These are phyloP conservation scores for Thumatha senex DNA, from an alignment of 2,888 invertebrate species.

Conservation along the genomic window DNA sequence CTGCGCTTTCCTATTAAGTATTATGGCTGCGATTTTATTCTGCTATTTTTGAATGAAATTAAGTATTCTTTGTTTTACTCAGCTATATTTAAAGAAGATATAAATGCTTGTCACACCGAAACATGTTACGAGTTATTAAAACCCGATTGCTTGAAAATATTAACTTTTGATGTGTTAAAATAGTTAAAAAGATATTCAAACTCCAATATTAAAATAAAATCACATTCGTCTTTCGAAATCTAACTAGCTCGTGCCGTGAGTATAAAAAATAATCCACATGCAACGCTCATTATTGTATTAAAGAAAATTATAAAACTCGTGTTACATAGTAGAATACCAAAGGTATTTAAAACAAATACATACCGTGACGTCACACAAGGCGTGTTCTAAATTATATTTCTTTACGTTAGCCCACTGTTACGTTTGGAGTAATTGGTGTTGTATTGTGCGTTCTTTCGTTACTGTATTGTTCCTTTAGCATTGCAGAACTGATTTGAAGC, in stretches of 20 bases:
- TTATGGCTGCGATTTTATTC: not conserved
- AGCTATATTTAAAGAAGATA: no score
- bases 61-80: no score
- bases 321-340: no score
- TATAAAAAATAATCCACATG: not conserved
- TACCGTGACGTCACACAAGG: constrained; percentile 7
- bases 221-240: no score
- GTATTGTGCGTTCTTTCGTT: constrained; percentile 37
- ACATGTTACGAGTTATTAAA: no score
- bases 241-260: not conserved
- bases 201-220: no score
- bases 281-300: not conserved
- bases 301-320: not conserved
- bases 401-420: constrained; percentile 13
- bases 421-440: constrained; percentile 36
- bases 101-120: no score
- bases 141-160: no score
- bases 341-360: not conserved
- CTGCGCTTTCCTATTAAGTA: not conserved
- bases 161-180: no score
- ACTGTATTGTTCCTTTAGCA: constrained; percentile 37
- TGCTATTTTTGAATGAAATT: not conserved
- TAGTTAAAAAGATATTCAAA: no score
- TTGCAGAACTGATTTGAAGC: constrained; percentile 44
- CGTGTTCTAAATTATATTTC: not conserved